Evolutionary conservation across 2,888 invertebrate species (phyloP).

Genomic region (Drosophila kuntzei): DNA sequence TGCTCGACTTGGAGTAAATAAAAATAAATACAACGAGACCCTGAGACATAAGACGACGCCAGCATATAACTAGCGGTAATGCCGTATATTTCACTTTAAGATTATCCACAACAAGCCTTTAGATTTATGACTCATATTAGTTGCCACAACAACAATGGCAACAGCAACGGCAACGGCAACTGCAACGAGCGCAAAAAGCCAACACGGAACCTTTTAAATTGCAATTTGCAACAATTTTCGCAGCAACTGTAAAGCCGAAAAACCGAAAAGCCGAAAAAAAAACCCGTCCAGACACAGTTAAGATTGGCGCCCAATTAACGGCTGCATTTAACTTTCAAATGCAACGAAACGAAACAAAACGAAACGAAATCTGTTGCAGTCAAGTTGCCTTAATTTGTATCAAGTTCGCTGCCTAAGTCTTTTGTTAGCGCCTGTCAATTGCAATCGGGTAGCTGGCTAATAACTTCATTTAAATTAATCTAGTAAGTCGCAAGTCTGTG

Average conservation of each 20-base stretch:
- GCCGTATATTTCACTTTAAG: constrained; percentile 67
- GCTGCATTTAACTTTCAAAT: constrained; percentile 74
- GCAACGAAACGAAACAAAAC: constrained; percentile 31
- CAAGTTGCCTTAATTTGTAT: constrained; percentile 3
- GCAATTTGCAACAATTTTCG: constrained; percentile 78
- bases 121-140: constrained; percentile 79
- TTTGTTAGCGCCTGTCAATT: constrained; percentile 68
- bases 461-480: constrained; percentile 78
- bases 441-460: constrained; percentile 55
- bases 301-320: constrained; percentile 78
- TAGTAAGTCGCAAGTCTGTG: constrained; percentile 37
- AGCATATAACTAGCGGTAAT: constrained; percentile 76
- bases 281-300: constrained; percentile 52
- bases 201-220: constrained; percentile 79
- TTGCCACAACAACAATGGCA: constrained; percentile 38
- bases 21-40: constrained; percentile 59
- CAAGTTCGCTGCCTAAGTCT: constrained; percentile 64
- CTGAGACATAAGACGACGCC: constrained; percentile 56
- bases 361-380: constrained; percentile 43
- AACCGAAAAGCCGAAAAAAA: constrained; percentile 42
- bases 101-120: constrained; percentile 64
- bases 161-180: constrained; percentile 13
- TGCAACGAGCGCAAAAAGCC: constrained; percentile 39
- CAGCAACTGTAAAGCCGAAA: constrained; percentile 55
- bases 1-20: constrained; percentile 20